Base-by-base conservation (phyloP, 2,113 vertebrate genomes). In the Machaerirhynchus nigripectus region DNA sequence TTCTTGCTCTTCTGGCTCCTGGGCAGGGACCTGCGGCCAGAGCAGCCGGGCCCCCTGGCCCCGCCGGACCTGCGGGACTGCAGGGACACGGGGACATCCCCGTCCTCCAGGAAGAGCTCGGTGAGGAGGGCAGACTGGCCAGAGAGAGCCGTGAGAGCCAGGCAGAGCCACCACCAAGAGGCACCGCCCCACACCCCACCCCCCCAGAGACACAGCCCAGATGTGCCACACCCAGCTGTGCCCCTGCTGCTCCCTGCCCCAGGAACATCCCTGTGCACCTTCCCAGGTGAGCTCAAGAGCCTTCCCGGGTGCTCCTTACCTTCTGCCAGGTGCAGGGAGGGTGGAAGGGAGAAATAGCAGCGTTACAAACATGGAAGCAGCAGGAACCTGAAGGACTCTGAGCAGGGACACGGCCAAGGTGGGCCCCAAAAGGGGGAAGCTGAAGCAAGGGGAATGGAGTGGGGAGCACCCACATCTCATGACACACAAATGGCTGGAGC, bases 21-120 rank as follows among this genome's bases (percentile, higher is more conserved):
- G 7, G 69, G 52, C 40, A 89, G 50, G 0, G 69, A 89, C 79
- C 96, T 98, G 91, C 88, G 96, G 57, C 97, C 97, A 3, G 97
- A 95, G 17, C 90, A 96, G 44, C 96, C 26, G 39, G 96, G n/a
- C 46, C 95, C 94, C 63, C 98, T 96, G 75, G 92, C 46, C 49
- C 96, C 57, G 0, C 95, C 49, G 18, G 97, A 60, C 59, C 74
- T 96, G 37, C 15, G 71, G 61, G 90, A 53, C 71, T 94, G 82
- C n/a, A 75, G 69, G 76, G 91, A 57, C 7, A 31, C 0, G 30
- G 73, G 60, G 13, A 83, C 94, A 2, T 67, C 91, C 53, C 83
- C 11, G 17, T 97, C 97, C 75, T 97, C 97, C 89, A 98, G 98
- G 92, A 98, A 98, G 87, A 98, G 92, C 97, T 98, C 97, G 1